Percentiles rank a stretch among this genome's conserved stretches.
Evolutionary conservation across 53 echinoderm and acorn worm species (phyloP).

Genomic region (Zoroaster sp.): DNA sequence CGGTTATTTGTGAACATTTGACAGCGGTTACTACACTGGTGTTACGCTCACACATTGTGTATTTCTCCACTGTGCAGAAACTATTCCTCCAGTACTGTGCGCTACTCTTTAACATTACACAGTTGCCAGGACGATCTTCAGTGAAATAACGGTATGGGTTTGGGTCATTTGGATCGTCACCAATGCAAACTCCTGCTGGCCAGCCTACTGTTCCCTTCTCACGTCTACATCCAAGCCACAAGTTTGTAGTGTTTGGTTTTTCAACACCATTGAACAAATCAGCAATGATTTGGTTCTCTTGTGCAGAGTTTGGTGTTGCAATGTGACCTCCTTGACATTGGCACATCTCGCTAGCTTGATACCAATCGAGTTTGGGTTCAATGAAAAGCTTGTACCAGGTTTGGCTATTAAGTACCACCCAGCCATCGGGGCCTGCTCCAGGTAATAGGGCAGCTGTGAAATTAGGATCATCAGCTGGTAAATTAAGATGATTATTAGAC

Average conservation of each 20-base stretch:
- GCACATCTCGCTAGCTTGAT: neutral
- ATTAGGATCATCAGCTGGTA: too few species aligned
- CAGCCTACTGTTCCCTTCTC: neutral
- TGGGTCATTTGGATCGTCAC: neutral
- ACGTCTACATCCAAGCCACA: conserved; percentile 2
- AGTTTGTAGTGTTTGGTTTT: neutral
- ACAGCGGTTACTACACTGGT: too few species aligned
- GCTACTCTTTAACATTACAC: too few species aligned
- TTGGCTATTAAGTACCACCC: neutral
- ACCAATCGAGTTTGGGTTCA: neutral
- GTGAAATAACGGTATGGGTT: neutral
- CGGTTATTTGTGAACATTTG: too few species aligned
- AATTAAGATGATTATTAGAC: too few species aligned
- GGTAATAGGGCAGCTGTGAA: too few species aligned
- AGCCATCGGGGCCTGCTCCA: neutral
- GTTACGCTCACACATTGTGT: too few species aligned
- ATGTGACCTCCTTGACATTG: neutral
- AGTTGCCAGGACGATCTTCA: too few species aligned
- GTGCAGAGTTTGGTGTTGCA: neutral
- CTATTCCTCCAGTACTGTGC: neutral
- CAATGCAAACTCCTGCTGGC: neutral
- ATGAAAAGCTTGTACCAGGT: neutral
- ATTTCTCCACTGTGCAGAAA: too few species aligned
- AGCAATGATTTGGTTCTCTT: neutral
- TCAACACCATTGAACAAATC: neutral